Percentiles rank a stretch among this genome's conserved stretches.
These are phyloP conservation scores for Hypotaenidia okinawae DNA, from an alignment of 2,797 vertebrate species.

Conservation along the genomic window DNA sequence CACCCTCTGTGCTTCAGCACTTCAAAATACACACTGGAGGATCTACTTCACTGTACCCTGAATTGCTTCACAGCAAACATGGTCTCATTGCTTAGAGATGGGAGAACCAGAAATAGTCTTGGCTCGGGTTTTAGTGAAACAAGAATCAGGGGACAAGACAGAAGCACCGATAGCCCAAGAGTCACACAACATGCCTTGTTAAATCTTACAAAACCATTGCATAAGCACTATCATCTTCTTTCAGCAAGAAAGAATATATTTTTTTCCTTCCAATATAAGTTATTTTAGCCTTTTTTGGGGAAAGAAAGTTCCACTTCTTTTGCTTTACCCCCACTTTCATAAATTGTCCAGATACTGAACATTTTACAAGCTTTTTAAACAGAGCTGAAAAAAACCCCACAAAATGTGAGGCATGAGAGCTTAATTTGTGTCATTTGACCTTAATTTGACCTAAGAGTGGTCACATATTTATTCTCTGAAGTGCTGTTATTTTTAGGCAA, in stretches of 20 bases:
- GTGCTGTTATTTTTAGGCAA: background rate
- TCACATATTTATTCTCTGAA: background rate
- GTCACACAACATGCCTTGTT: background rate
- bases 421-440: background rate
- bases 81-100: background rate
- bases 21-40: conserved; percentile 18
- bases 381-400: background rate
- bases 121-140: conserved; percentile 1
- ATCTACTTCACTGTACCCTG: background rate
- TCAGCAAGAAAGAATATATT: background rate
- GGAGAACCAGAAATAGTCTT: conserved; percentile 41
- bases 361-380: background rate
- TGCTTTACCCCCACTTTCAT: background rate
- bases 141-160: conserved; percentile 1
- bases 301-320: background rate
- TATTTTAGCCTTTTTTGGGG: background rate
- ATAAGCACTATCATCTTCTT: background rate
- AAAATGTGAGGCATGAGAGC: background rate
- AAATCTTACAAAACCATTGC: background rate
- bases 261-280: background rate
- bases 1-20: conserved; percentile 30
- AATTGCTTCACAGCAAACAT: background rate
- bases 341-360: background rate
- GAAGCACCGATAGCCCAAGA: background rate
- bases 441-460: background rate